These are phyloP conservation scores for Chromobotia macracanthus DNA, from an alignment of 2,797 vertebrate species.

Conservation along the genomic window DNA sequence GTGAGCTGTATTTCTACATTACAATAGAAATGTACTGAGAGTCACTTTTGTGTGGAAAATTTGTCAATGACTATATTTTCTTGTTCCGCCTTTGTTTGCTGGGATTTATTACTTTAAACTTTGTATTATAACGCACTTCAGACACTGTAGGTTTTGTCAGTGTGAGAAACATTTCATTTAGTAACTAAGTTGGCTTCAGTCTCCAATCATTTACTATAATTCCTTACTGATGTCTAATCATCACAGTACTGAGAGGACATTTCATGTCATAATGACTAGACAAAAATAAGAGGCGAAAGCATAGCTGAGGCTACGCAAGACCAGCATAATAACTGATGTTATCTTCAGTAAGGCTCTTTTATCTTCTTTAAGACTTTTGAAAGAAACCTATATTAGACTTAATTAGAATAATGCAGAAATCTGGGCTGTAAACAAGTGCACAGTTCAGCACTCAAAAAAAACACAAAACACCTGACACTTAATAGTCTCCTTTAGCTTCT, in stretches of 20 bases:
- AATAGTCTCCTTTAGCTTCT: neutral
- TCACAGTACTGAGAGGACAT: neutral
- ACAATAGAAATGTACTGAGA: too few relatives aligned
- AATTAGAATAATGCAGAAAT: neutral
- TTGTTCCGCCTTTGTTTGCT: neutral
- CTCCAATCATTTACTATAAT: slow-evolving; percentile 40
- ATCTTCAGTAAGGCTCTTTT: neutral
- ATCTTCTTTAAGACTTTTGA: neutral
- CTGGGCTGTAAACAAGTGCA: too few relatives aligned
- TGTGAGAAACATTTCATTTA: neutral
- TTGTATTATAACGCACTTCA: neutral
- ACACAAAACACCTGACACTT: neutral
- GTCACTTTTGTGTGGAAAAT: too few relatives aligned
- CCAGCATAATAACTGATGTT: neutral
- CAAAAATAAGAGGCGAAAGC: slow-evolving; percentile 12
- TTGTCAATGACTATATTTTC: neutral
- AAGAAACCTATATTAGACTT: neutral
- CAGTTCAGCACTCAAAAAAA: neutral
- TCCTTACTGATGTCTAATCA: slow-evolving; percentile 5
- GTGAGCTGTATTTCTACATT: too few relatives aligned
- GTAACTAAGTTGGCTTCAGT: slow-evolving; percentile 23
- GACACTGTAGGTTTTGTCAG: neutral
- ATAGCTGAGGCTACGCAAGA: neutral
- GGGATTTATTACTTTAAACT: neutral
- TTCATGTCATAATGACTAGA: slow-evolving; percentile 38